A percentile compares a stretch with the other conserved stretches of the same genome.
Evolutionary conservation across 2,888 invertebrate species (phyloP).

Genomic region (Azorinus chamasolen): DNA sequence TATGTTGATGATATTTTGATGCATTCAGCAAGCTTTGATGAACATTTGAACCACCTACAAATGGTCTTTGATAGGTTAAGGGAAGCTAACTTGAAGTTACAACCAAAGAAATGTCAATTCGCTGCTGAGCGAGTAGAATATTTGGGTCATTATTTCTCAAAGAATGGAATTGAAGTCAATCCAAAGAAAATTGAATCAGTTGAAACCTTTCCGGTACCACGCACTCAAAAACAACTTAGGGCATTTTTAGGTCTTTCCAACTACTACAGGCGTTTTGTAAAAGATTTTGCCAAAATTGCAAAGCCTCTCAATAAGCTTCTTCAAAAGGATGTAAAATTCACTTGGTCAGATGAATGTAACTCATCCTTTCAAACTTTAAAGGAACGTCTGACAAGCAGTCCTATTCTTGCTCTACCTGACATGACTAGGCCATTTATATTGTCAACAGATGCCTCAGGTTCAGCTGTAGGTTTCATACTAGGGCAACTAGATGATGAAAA

Average conservation of each 20-base stretch:
- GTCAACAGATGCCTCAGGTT: slow-evolving; percentile 56
- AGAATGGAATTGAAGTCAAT: slow-evolving; percentile 59
- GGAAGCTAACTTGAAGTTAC: slow-evolving; percentile 36
- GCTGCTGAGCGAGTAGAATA: slow-evolving; percentile 29
- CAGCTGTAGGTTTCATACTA: slow-evolving; percentile 57
- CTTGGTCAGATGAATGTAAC: slow-evolving; percentile 53
- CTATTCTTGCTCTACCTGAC: slow-evolving; percentile 49
- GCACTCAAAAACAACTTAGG: slow-evolving; percentile 39
- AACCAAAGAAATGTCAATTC: slow-evolving; percentile 52
- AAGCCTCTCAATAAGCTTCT: slow-evolving; percentile 50
- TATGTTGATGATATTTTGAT: slow-evolving; percentile 67
- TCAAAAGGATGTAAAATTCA: slow-evolving; percentile 46
- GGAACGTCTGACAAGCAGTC: slow-evolving; percentile 23
- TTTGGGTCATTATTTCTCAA: slow-evolving; percentile 29
- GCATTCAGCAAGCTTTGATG: slow-evolving; percentile 27
- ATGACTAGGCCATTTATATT: slow-evolving; percentile 55
- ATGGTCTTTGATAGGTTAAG: slow-evolving; percentile 39
- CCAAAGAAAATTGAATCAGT: slow-evolving; percentile 44
- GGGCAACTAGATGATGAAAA: slow-evolving; percentile 48
- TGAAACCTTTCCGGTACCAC: slow-evolving; percentile 47
- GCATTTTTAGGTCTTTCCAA: slow-evolving; percentile 50
- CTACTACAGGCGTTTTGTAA: slow-evolving; percentile 58
- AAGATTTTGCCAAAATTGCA: slow-evolving; percentile 56
- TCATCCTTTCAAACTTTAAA: slow-evolving; percentile 70
- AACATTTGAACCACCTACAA: slow-evolving; percentile 36